phyloP scores from a whole-genome alignment of 2,888 invertebrate genomes.

The Pollenia amentaria region DNA sequence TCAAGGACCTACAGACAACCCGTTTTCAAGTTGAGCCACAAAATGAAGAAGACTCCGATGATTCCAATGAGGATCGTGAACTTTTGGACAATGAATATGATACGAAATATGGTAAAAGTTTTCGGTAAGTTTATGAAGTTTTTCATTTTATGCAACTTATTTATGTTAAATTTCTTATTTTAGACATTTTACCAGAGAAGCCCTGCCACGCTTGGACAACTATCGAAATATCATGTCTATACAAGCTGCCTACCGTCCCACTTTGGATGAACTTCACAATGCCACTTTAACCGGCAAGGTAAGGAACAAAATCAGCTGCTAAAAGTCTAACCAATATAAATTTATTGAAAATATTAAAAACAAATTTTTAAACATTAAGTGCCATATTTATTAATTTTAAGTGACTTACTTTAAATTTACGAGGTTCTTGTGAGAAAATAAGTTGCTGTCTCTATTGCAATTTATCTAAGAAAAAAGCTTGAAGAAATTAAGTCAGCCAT shows the following conservation, averaged over 20 bases:
- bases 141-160: neutral
- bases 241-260: conserved; percentile 94
- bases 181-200: conserved; percentile 94
- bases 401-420: neutral
- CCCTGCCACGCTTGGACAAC: conserved; percentile 93
- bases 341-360: neutral
- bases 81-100: conserved; percentile 86
- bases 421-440: neutral
- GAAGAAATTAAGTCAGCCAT: no score
- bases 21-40: conserved; percentile 86
- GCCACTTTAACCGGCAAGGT: conserved; percentile 92
- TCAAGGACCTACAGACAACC: conserved; percentile 87
- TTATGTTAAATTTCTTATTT: conserved; percentile 18
- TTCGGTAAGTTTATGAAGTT: conserved; percentile 86
- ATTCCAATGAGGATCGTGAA: conserved; percentile 85
- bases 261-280: conserved; percentile 95
- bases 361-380: neutral
- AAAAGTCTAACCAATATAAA: neutral
- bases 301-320: conserved; percentile 78
- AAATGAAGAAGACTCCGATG: conserved; percentile 83
- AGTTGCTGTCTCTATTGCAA: neutral
- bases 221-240: conserved; percentile 95
- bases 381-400: neutral
- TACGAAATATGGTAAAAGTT: conserved; percentile 91
- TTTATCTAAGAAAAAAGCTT: no score